Percentiles rank a stretch among this genome's conserved stretches.
Evolutionary conservation across 2,113 vertebrate genomes (phyloP).

Genomic region (Pituophis catenifer): DNA sequence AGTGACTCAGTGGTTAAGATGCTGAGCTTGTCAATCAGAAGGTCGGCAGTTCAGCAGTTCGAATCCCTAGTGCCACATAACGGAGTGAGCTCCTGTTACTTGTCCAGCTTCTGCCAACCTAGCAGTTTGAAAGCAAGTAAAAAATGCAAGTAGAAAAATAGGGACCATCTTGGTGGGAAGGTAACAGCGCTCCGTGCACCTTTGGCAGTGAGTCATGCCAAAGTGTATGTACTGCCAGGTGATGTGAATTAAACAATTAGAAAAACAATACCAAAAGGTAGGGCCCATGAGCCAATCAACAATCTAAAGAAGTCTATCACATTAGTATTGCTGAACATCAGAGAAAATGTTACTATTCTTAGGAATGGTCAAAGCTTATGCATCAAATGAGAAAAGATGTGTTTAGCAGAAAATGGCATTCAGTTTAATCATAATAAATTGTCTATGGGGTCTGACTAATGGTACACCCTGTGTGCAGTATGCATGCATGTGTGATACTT

Average conservation of each 20-base stretch:
- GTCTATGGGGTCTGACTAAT: neutral
- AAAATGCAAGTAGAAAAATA: no score
- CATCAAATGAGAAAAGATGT: neutral
- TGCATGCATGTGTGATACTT: neutral
- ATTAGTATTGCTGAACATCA: neutral
- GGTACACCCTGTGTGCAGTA: neutral
- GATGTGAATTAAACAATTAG: neutral
- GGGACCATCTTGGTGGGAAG: no score
- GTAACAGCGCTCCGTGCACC: no score
- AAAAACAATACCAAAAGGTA: neutral
- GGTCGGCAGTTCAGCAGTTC: no score
- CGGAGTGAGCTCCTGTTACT: no score
- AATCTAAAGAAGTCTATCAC: neutral
- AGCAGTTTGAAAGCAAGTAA: no score
- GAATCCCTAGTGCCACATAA: no score
- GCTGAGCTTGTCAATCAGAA: no score
- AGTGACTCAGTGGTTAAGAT: no score
- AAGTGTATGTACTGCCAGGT: no score
- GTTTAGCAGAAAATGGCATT: neutral
- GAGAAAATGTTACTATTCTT: neutral
- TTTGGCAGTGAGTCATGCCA: no score
- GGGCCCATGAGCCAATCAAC: neutral
- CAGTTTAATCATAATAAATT: neutral
- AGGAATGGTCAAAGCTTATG: neutral
- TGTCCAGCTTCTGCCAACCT: no score